Percentiles rank a stretch among this genome's conserved stretches.
These are phyloP conservation scores for Neosalanx taihuensis DNA, from an alignment of 2,797 vertebrate species.

Conservation along the genomic window DNA sequence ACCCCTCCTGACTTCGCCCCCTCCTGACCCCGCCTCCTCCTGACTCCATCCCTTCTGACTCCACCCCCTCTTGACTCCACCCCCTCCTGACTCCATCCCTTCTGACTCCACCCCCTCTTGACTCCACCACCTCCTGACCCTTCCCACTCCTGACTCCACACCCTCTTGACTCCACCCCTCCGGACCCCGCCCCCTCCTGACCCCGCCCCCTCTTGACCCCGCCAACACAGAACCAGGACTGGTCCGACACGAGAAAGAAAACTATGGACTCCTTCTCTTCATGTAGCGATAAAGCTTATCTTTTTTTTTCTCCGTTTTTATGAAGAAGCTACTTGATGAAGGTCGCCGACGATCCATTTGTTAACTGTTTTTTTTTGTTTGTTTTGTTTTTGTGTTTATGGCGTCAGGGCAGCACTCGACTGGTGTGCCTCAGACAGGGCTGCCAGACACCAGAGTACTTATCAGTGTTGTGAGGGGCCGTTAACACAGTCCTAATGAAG, in stretches of 20 bases:
- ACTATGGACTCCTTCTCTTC: conserved; percentile 67
- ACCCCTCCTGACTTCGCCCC: conserved; percentile 5
- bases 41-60: too few species aligned
- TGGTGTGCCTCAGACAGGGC: conserved; percentile 18
- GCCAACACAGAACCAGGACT: conserved; percentile 52
- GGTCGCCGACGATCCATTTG: conserved; percentile 26
- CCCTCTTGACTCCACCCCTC: too few species aligned
- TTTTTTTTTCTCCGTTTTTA: conserved; percentile 33
- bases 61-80: neutral
- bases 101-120: neutral
- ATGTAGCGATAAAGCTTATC: conserved; percentile 46
- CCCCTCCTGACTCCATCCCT: neutral
- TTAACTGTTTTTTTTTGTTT: conserved; percentile 22
- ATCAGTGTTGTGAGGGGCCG: conserved; percentile 35
- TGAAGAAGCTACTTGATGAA: conserved; percentile 29
- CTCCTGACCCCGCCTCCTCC: too few species aligned
- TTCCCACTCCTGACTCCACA: neutral
- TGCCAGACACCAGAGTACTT: conserved; percentile 32
- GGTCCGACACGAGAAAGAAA: conserved; percentile 59
- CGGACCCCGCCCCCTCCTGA: neutral
- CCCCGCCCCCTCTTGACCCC: conserved; percentile 1
- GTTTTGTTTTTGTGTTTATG: conserved; percentile 20
- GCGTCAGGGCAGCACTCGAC: conserved; percentile 26
- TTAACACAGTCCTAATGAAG: conserved; percentile 49
- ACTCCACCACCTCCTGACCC: too few species aligned